Evolutionary conservation across 2,797 vertebrate species (phyloP).

Genomic region (Monodelphis domestica): DNA sequence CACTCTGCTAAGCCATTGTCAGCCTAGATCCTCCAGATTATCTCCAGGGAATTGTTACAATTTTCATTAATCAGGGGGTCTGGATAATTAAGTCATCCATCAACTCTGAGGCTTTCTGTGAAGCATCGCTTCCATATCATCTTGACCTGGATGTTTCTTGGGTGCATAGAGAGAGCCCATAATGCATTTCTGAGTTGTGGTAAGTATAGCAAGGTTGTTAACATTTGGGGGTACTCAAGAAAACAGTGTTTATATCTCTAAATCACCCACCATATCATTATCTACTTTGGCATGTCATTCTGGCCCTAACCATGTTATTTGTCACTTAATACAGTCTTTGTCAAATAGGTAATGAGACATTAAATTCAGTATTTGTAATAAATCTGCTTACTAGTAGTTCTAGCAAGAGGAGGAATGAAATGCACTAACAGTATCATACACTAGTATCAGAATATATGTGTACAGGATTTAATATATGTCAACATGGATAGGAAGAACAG

Average conservation of each 20-base stretch:
- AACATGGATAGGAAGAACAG: not conserved
- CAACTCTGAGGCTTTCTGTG: constrained; percentile 58
- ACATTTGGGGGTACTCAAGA: constrained; percentile 52
- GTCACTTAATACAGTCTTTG: not conserved
- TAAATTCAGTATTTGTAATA: not conserved
- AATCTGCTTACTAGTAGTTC: not conserved
- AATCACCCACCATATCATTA: constrained; percentile 66
- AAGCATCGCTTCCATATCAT: constrained; percentile 72
- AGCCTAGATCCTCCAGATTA: constrained; percentile 52
- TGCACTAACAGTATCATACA: not conserved
- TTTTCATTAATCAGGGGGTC: constrained; percentile 72
- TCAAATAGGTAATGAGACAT: not conserved
- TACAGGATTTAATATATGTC: not conserved
- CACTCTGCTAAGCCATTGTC: constrained; percentile 79
- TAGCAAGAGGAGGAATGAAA: not conserved
- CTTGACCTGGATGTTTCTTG: constrained; percentile 80
- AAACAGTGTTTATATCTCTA: constrained; percentile 64
- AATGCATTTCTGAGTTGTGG: constrained; percentile 72
- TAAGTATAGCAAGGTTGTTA: constrained; percentile 70
- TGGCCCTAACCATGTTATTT: not conserved
- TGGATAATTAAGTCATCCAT: constrained; percentile 84
- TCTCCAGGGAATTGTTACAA: constrained; percentile 64
- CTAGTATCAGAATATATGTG: not conserved
- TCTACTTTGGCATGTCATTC: constrained; percentile 29
- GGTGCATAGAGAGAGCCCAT: constrained; percentile 60